Evolutionary conservation across 2,888 invertebrate species (phyloP).

Genomic region (Cactoblastis cactorum): DNA sequence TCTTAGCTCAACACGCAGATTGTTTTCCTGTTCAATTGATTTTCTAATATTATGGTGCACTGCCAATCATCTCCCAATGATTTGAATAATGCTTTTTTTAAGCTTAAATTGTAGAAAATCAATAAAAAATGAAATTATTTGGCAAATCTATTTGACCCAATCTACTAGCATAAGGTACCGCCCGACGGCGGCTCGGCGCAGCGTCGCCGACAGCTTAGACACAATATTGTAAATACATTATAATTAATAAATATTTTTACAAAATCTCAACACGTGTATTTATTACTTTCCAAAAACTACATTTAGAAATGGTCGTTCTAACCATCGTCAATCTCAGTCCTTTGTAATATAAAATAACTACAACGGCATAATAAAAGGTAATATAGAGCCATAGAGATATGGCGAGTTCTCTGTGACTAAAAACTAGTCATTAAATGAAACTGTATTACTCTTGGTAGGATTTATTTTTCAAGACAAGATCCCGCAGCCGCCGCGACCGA

Average conservation of each 20-base stretch:
- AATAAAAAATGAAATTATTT: background rate
- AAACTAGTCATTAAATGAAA: too few relatives aligned
- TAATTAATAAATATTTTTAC: conserved; percentile 65
- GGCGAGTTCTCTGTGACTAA: too few relatives aligned
- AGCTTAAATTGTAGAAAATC: too few relatives aligned
- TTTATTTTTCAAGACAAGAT: conserved; percentile 3
- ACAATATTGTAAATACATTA: conserved; percentile 55
- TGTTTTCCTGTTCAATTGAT: background rate
- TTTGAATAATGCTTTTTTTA: background rate
- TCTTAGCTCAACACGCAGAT: too few relatives aligned
- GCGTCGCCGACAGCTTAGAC: conserved; percentile 26
- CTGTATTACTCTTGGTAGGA: background rate
- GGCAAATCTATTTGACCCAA: background rate
- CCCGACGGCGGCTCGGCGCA: background rate
- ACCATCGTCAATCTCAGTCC: too few relatives aligned
- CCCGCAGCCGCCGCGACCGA: conserved; percentile 12
- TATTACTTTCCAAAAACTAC: background rate
- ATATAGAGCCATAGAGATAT: too few relatives aligned
- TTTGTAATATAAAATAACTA: too few relatives aligned
- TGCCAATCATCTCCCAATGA: too few relatives aligned
- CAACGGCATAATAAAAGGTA: too few relatives aligned
- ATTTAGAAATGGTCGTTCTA: too few relatives aligned
- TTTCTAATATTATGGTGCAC: too few relatives aligned
- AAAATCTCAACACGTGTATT: conserved; percentile 32
- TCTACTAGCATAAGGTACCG: background rate